A percentile compares a stretch with the other conserved stretches of the same genome.
These are phyloP conservation scores for Apeltes quadracus DNA, from an alignment of 2,113 vertebrate species.

Conservation along the genomic window DNA sequence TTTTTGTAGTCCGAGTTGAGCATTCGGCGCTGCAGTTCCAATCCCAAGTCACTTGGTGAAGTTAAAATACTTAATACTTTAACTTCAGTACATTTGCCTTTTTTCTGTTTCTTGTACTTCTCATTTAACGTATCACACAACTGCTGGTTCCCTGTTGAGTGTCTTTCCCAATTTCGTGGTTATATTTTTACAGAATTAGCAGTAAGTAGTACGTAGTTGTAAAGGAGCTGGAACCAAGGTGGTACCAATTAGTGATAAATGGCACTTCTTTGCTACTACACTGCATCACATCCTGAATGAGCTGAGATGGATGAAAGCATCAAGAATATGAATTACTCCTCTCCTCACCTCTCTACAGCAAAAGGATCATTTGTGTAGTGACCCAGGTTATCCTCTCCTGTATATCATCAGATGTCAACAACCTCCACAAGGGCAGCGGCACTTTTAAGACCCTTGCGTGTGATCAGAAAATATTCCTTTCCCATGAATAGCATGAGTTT, in stretches of 20 bases:
- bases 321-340: not conserved
- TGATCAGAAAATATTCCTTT: slow-evolving; percentile 11
- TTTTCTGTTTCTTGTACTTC: not conserved
- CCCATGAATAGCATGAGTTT: slow-evolving; percentile 28
- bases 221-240: not conserved
- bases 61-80: slow-evolving; percentile 11
- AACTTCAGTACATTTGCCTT: not conserved
- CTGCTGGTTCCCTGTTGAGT: not conserved
- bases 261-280: not conserved
- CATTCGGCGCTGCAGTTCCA: slow-evolving; percentile 5
- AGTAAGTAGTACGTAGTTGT: not conserved
- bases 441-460: not conserved
- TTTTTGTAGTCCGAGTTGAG: slow-evolving; percentile 28
- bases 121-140: not conserved
- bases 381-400: slow-evolving; percentile 6
- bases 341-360: not conserved
- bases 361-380: not conserved
- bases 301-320: not conserved
- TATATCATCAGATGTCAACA: slow-evolving; percentile 8
- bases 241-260: slow-evolving; percentile 33
- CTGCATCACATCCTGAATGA: not conserved
- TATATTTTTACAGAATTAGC: not conserved
- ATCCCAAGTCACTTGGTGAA: slow-evolving; percentile 1
- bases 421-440: not conserved
- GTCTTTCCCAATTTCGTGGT: not conserved